Conservation (phyloP, 1,140 invertebrate genomes). For the Megalonaias nervosa region DNA sequence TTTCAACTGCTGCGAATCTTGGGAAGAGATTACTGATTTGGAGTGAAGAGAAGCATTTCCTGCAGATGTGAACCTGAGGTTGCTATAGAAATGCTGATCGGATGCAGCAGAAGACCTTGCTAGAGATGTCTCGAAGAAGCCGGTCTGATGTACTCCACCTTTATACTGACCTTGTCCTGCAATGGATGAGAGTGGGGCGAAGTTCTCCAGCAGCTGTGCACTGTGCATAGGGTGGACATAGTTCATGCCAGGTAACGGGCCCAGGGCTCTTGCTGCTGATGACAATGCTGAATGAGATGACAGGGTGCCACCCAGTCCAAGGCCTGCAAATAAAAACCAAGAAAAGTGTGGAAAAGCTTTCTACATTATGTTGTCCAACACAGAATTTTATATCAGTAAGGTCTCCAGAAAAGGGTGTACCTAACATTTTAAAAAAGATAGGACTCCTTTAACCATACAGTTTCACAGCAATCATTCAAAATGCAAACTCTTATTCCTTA, state of each 20-base stretch:
- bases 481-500: no score
- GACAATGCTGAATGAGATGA: constrained; percentile 42
- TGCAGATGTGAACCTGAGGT: constrained; percentile 2
- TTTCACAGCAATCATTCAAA: no score
- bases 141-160: not conserved
- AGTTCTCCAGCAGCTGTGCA: constrained; percentile 30
- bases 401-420: no score
- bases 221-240: constrained; percentile 32
- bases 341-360: no score
- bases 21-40: not conserved
- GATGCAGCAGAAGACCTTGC: not conserved
- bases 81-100: not conserved
- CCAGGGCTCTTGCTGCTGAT: constrained; percentile 40
- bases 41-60: not conserved
- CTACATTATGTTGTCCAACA: no score
- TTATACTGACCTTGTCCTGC: constrained; percentile 11
- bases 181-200: constrained; percentile 2
- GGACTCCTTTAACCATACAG: no score
- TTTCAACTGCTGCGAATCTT: not conserved
- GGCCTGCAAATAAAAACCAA: constrained; percentile 32
- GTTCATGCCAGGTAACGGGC: constrained; percentile 37
- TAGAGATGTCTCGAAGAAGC: not conserved
- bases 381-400: no score
- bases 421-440: no score
- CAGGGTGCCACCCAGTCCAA: constrained; percentile 47